Conservation (phyloP, 53 echinoderm and acorn worm species). For the Paracentrotus lividus region DNA sequence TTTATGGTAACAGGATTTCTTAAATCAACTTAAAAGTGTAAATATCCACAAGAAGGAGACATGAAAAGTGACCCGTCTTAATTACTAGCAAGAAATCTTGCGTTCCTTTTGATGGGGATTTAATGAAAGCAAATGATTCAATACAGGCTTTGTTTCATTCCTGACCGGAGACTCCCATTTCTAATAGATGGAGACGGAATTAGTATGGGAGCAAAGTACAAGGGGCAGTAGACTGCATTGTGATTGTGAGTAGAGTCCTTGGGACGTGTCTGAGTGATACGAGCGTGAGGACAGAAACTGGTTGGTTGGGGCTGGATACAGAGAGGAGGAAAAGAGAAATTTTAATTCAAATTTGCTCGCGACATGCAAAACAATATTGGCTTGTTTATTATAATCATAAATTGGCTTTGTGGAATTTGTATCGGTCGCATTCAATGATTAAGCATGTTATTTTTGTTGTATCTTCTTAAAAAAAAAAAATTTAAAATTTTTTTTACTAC, state of each 20-base stretch:
- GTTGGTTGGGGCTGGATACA: slow-evolving; percentile 3
- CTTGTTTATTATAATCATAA: neutral
- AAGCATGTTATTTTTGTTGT: too few relatives aligned
- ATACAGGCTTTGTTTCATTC: slow-evolving; percentile 12
- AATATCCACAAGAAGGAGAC: too few relatives aligned
- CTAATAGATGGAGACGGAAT: too few relatives aligned
- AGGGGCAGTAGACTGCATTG: slow-evolving; percentile 49
- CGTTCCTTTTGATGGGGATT: neutral
- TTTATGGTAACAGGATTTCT: too few relatives aligned
- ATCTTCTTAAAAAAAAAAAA: too few relatives aligned
- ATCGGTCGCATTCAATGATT: neutral
- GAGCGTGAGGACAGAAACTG: slow-evolving; percentile 18
- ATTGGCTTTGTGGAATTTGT: neutral
- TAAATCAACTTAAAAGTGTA: too few relatives aligned
- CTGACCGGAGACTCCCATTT: neutral
- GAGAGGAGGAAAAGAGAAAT: neutral
- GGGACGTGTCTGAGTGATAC: slow-evolving; percentile 57
- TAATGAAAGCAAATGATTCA: slow-evolving; percentile 48
- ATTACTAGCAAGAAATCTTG: neutral
- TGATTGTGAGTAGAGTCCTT: slow-evolving; percentile 34
- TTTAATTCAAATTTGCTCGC: neutral
- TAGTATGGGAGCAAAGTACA: slow-evolving; percentile 27
- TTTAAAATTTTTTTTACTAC: too few relatives aligned
- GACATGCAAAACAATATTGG: neutral
- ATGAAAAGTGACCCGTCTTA: neutral